Evolutionary conservation across 2,797 vertebrate species (phyloP).

Genomic region (Mycteria americana): DNA sequence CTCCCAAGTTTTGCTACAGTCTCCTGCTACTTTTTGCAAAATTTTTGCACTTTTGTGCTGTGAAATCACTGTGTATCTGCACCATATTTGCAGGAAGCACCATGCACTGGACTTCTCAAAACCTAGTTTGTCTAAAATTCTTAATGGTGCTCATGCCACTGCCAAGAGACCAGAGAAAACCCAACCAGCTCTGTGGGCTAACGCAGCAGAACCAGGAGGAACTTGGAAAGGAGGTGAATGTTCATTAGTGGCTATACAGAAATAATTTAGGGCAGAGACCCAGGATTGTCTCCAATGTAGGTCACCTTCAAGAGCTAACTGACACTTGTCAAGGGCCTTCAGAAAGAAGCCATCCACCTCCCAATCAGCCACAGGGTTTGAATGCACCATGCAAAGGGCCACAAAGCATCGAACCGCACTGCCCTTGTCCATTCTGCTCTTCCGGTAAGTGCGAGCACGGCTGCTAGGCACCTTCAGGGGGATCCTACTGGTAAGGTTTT

Average conservation of each 20-base stretch:
- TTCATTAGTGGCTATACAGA: not conserved
- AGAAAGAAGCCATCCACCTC: not conserved
- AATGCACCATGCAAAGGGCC: not conserved
- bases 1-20: not conserved
- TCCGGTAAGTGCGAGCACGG: not conserved
- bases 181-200: not conserved
- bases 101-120: not conserved
- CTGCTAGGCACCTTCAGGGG: not conserved
- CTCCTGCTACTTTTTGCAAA: not conserved
- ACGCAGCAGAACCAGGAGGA: not conserved
- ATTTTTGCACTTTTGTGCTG: not conserved
- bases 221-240: not conserved
- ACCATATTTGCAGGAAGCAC: not conserved
- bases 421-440: not conserved
- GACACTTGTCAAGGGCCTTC: not conserved
- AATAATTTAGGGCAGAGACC: not conserved
- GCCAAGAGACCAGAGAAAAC: not conserved
- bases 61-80: not conserved
- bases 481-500: not conserved
- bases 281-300: not conserved
- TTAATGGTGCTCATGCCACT: not conserved
- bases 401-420: not conserved
- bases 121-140: not conserved
- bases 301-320: not conserved
- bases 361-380: conserved; percentile 8